These are phyloP conservation scores for Rhineura floridana DNA, from an alignment of 2,113 vertebrate genomes.

Conservation along the genomic window DNA sequence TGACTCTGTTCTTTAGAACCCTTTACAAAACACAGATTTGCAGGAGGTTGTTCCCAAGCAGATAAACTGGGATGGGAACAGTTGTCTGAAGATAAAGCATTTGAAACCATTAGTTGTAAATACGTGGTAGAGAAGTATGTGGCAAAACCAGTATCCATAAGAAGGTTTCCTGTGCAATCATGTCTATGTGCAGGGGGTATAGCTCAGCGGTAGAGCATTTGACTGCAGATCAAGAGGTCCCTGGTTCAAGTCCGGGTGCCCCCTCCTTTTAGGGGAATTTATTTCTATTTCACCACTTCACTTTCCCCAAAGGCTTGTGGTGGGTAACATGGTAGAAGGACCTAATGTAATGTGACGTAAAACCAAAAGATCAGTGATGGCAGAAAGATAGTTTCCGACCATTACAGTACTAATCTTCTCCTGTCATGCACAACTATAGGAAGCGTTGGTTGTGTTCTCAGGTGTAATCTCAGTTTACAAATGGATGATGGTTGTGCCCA, in stretches of 20 bases:
- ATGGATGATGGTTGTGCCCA: background rate
- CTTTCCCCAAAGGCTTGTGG: background rate
- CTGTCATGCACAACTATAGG: background rate
- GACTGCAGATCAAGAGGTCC: slow-evolving; percentile 38
- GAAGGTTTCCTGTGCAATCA: background rate
- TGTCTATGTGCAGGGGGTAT: background rate
- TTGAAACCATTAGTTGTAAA: background rate
- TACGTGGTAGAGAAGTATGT: background rate
- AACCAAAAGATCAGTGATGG: background rate
- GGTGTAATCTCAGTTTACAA: background rate
- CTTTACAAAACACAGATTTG: background rate
- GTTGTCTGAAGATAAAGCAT: background rate
- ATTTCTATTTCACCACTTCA: background rate
- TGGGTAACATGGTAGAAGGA: background rate
- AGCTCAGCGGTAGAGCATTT: slow-evolving; percentile 35
- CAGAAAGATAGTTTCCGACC: background rate
- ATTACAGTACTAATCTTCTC: background rate
- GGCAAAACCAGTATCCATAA: slow-evolving; percentile 1
- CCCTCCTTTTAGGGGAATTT: background rate
- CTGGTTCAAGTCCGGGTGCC: slow-evolving; percentile 31
- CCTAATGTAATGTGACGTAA: background rate
- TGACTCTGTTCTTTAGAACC: background rate
- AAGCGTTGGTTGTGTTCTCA: background rate
- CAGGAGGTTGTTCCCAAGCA: background rate
- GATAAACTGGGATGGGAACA: background rate